Base-by-base conservation (phyloP, 1,140 invertebrate genomes). In the Dendroctonus valens region DNA sequence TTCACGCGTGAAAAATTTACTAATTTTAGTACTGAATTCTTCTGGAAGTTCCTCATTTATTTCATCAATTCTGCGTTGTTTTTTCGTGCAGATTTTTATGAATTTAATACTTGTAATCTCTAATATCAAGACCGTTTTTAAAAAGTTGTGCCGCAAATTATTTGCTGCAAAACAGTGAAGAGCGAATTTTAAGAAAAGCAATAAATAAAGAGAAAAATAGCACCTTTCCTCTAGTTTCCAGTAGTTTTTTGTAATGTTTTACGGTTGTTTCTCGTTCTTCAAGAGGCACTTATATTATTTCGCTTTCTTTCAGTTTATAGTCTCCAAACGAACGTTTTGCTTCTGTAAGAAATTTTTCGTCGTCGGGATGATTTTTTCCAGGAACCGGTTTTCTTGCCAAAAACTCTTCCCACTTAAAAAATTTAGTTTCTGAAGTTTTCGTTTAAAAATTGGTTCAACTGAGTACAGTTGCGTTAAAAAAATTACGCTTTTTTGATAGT, bases 251-350 rank as follows among this genome's bases (percentile, higher is more conserved):
- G 51, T 82, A 84, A 72, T 87, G 87, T 70, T 80, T 81, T 65
- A 83, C 73, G 0, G 82, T 79, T 4, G 81, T 83, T 63, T 84
- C 79, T 7, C 78, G 67, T 12, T 73, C 51, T n/a, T 79, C 66
- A 5, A 55, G 57, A 9, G 83, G 78, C 5, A 86, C 84, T 41
- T 88, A n/a, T 85, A 73, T 87, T 91, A 70, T 89, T 83, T 4
- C 80, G 14, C 85, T 84, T 5, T 85, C 86, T 78, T 94, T 94
- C 1, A 96, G 79, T 72, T 91, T 87, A 69, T 87, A 91, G 79
- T 94, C 89, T 0, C 92, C 92, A 70, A 93, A 88, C 15, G 87
- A 87, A 9, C 81, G 80, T 74, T 86, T 84, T 0, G 91, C 90
- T 55, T 87, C 80, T 59, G 85, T 81, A 39, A 94, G 85, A 3